Evolutionary conservation across 1,140 invertebrate genomes (phyloP).

Genomic region (Philopotamus ludificatus): DNA sequence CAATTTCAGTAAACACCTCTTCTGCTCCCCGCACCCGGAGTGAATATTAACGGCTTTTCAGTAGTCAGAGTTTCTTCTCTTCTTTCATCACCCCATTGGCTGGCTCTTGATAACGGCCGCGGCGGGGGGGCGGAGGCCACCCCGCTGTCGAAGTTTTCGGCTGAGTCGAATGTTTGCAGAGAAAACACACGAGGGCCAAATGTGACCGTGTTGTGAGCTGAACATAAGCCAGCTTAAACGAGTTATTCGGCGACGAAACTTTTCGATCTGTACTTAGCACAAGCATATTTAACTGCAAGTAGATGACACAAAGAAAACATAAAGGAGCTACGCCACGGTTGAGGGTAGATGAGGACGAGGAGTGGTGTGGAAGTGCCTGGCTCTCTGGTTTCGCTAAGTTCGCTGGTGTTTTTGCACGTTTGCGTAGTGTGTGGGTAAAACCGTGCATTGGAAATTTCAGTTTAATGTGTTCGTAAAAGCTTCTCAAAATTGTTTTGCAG

Average conservation of each 20-base stretch:
- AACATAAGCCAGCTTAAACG: constrained; percentile 27
- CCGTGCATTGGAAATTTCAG: too few relatives aligned
- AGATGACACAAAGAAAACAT: constrained; percentile 35
- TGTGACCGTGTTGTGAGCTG: constrained; percentile 34
- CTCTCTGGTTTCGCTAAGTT: too few relatives aligned
- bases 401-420: too few relatives aligned
- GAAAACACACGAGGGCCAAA: constrained; percentile 34
- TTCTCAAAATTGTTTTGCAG: too few relatives aligned
- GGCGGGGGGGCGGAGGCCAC: neutral
- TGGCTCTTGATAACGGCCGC: constrained; percentile 26
- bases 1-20: constrained; percentile 7
- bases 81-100: constrained; percentile 11
- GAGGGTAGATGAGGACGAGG: too few relatives aligned
- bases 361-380: too few relatives aligned
- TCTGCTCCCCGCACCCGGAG: constrained; percentile 11
- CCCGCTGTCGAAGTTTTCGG: constrained; percentile 28
- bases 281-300: constrained; percentile 32
- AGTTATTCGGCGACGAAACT: constrained; percentile 29
- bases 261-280: constrained; percentile 33
- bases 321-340: too few relatives aligned
- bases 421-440: too few relatives aligned
- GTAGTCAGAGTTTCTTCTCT: constrained; percentile 21
- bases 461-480: too few relatives aligned
- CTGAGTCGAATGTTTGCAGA: constrained; percentile 35
- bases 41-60: constrained; percentile 41